Evolutionary conservation across 2,888 invertebrate species (phyloP), one percentile per base, ranked within the genome.

Genomic region (Ichneumon xanthorius): DNA sequence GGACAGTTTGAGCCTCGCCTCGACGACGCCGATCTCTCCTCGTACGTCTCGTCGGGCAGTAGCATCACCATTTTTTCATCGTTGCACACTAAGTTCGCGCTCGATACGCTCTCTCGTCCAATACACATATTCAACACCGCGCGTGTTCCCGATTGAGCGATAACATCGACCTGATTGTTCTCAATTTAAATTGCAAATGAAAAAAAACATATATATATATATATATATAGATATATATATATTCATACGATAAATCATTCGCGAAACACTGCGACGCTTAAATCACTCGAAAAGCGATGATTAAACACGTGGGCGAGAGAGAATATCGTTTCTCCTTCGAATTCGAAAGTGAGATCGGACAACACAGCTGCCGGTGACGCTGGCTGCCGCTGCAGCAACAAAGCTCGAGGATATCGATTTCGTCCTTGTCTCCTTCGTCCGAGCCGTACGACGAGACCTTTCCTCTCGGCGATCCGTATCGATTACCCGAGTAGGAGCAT

Each of bases 41-140:
- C 97, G 95, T 97, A 97, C 91, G 96, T 97, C 95, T 97, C 96
- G 95, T 97, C 97, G 90, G 97, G 97, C 94, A 96, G 95, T 95
- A 97, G 95, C 96, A 96, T 96, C 89, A 92, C 94, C 92, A 92
- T 92, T 83, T 78, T 90, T 55, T 67, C 80, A 65, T 71, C 70
- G 26, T 78, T 76, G 61, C 55, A 75, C 53, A 76, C 73, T 53
- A n/a, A 61, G 77, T 76, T 40, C 37, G 55, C 72, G 71, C 75
- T 76, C 80, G 67, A 58, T 75, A 67, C 75, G 58, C 71, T 37
- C 48, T 84, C 87, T 82, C 89, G 87, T 90, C 91, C 90, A 89
- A 90, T 85, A 87, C 92, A 92, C 92, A 92, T 92, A 92, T 91
- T 91, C 30, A 89, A 88, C 87, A 19, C 45, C 14, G 16, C 30